Evolutionary conservation across 1,140 invertebrate genomes (phyloP), one percentile per base, ranked within the genome.

Genomic region (Latrodectus geometricus): DNA sequence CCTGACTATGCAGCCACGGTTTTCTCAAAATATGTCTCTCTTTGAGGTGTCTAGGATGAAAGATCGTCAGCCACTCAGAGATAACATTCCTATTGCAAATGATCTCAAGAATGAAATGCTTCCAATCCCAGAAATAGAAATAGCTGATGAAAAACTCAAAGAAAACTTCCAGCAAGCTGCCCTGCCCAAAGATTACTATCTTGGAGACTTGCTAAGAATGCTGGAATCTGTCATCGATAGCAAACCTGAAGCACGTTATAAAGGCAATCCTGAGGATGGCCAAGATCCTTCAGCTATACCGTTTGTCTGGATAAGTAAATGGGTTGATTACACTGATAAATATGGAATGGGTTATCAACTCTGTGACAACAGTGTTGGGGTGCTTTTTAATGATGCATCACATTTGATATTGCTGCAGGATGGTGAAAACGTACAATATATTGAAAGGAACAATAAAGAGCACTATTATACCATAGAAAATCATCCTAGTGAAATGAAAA

Each of bases 401-500:
- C 91, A 93, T 87, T 90, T 94, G n/a, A 66, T 94, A 49, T 90
- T 94, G 0, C 89, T 93, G 4, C 89, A 91, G 61, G 93, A 94
- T 90, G 92, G 91, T 89, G 96, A 95, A 78, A 97, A 98, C 90
- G 95, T 99, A 17, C 97, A 99, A 91, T 99, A 99, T 90, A 98
- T 99, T 89, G 96, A 99, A 90, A 93, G 95, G 87, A 94, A 95
- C 89, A 95, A 96, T 14, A 93, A 94, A 35, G 98, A 99, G 91
- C 92, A 94, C 77, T 99, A 98, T 90, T 95, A 98, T 93, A 97
- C 95, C 0, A 93, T 96, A 83, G 93, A 94, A 12, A 92, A 94
- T 48, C 98, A 95, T 90, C 97, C 98, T 15, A 90, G 92, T 65
- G 90, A 93, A 7, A 92, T 99, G n/a, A 95, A 96, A 65, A 99